Base-by-base conservation (phyloP, 2,888 invertebrate species). In the Corbicula japonica region DNA sequence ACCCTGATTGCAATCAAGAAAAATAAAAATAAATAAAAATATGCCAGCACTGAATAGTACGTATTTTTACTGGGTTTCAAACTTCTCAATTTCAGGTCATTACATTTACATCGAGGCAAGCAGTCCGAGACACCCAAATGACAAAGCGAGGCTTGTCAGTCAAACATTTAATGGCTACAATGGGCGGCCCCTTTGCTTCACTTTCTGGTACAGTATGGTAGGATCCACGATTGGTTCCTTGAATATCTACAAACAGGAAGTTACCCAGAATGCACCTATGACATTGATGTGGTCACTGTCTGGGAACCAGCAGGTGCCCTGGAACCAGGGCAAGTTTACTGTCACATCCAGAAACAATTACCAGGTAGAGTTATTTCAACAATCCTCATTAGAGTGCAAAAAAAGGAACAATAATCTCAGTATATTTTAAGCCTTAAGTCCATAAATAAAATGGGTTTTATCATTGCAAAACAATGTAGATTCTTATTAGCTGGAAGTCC, bases 161-260 rank as follows among this genome's bases (percentile, higher is more conserved):
- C 84, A 90, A 65, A 78, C 83, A 6, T 85, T 91, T 54, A 71
- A 61, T 12, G 68, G 46, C 0, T 77, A 60, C 23, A 54, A 41
- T 2, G n/a, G n/a, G n/a, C 34, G 32, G 0, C 61, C 69, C 15
- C 56, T 30, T n/a, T 91, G 91, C 69, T 73, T 92, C 60, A 75
- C 79, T 26, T 92, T 92, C 84, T 92, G 88, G 86, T 92, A 91
- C 80, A 89, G 86, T 82, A 92, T 92, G 91, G 72, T 88, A 32
- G 92, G 92, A 0, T 21, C 61, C 1, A 58, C 84, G 18, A 88
- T 90, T 48, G 91, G 90, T 18, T 83, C 84, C 5, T 83, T 92
- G 18, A 88, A 83, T 35, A 84, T 91, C 2, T 90, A 86, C 60
- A 84, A 77, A 0, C 46, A 68, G 54, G 26, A 35, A 41, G 35